Conservation (phyloP, 2,888 invertebrate species). For the Notocelia uddmanniana region DNA sequence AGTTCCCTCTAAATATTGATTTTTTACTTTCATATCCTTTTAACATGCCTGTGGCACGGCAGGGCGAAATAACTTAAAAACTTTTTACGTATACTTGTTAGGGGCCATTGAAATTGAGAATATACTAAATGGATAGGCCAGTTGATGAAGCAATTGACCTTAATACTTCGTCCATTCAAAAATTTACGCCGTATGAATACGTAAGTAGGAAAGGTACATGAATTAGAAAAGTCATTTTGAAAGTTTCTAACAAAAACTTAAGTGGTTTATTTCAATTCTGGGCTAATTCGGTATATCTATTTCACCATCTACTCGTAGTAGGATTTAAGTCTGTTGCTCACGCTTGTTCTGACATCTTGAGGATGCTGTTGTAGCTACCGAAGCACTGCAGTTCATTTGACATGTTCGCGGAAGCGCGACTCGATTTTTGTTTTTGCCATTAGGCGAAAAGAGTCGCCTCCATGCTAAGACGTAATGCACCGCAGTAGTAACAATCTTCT, state of each 20-base stretch:
- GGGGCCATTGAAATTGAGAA: constrained; percentile 34
- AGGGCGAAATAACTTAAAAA: background rate
- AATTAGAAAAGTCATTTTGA: background rate
- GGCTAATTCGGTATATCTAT: background rate
- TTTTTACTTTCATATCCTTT: constrained; percentile 33
- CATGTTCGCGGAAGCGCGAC: too few relatives aligned
- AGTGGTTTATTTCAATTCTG: background rate
- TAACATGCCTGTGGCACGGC: constrained; percentile 29
- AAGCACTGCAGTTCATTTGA: too few relatives aligned
- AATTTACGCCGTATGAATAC: background rate
- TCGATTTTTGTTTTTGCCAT: too few relatives aligned
- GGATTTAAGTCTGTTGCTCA: background rate
- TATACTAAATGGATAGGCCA: constrained; percentile 14
- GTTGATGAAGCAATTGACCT: constrained; percentile 8
- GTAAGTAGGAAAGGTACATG: background rate
- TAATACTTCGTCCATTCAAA: background rate
- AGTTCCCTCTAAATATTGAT: constrained; percentile 1
- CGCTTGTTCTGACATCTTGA: too few relatives aligned
- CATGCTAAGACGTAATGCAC: too few relatives aligned
- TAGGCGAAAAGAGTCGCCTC: too few relatives aligned
- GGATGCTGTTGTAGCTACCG: too few relatives aligned
- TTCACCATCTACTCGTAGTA: background rate
- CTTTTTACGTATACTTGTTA: constrained; percentile 23
- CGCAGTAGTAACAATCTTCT: too few relatives aligned
- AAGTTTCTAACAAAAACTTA: background rate